Conservation (phyloP, 2,113 vertebrate species). For the Tinamus guttatus region DNA sequence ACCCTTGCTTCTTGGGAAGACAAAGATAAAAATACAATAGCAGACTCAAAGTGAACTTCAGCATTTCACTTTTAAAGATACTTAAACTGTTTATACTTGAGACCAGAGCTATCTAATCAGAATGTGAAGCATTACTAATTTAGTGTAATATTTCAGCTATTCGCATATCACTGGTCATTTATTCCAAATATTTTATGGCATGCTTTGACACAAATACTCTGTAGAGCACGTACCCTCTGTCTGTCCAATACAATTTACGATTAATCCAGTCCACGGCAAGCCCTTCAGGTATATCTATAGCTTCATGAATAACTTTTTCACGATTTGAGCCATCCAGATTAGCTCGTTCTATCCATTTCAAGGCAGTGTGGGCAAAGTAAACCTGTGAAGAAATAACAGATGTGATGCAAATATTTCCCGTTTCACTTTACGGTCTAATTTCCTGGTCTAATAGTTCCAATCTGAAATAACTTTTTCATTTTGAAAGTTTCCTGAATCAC, state of each 20-base stretch:
- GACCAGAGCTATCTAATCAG: neutral
- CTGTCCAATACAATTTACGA: conserved; percentile 92
- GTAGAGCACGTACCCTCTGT: conserved; percentile 81
- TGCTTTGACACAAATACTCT: conserved; percentile 21
- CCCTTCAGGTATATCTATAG: conserved; percentile 81
- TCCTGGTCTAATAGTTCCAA: neutral
- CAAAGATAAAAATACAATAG: conserved; percentile 14
- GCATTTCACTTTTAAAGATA: neutral
- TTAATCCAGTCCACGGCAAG: conserved; percentile 91
- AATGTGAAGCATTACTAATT: neutral
- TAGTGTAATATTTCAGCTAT: conserved; percentile 22
- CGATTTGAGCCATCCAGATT: conserved; percentile 83
- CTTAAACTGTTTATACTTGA: neutral
- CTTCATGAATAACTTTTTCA: conserved; percentile 80
- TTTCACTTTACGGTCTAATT: neutral
- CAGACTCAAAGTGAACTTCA: neutral
- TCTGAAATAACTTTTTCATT: neutral
- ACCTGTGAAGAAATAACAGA: conserved; percentile 78
- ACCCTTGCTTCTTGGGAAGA: neutral
- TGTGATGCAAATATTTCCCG: neutral
- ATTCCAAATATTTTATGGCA: conserved; percentile 16
- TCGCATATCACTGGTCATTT: conserved; percentile 18
- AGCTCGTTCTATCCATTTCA: conserved; percentile 87
- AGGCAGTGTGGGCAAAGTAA: conserved; percentile 86
- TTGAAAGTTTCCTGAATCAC: neutral